Evolutionary conservation across 2,888 invertebrate genomes (phyloP).

Genomic region (Seira musarum): DNA sequence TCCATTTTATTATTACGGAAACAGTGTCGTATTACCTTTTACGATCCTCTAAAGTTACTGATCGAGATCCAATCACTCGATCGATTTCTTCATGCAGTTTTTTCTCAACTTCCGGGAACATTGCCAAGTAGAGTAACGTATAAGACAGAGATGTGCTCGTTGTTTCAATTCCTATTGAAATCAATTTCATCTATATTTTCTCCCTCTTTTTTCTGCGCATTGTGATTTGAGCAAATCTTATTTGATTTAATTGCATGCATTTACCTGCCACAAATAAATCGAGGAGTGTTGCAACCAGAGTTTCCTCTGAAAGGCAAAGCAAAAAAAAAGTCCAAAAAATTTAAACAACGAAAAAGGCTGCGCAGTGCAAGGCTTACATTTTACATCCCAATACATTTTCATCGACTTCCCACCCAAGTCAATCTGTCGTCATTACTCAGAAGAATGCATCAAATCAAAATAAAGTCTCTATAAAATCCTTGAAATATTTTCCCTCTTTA

Average conservation of each 20-base stretch:
- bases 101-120: conserved; percentile 55
- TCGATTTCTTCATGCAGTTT: conserved; percentile 63
- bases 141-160: conserved; percentile 57
- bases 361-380: no score
- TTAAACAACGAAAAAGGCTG: no score
- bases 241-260: neutral
- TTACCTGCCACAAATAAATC: conserved; percentile 4
- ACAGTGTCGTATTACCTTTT: conserved; percentile 28
- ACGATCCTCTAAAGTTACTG: conserved; percentile 58
- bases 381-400: no score
- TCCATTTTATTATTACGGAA: neutral
- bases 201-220: neutral
- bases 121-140: conserved; percentile 56
- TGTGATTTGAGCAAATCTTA: neutral
- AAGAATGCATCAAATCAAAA: no score
- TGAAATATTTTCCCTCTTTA: no score
- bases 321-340: neutral
- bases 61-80: conserved; percentile 42
- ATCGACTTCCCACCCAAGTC: no score
- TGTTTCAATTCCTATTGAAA: conserved; percentile 57
- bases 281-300: conserved; percentile 32
- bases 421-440: no score
- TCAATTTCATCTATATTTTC: neutral
- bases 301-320: conserved; percentile 30
- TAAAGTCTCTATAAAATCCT: no score